These are phyloP conservation scores for Diarsia rubi DNA, from an alignment of 2,888 invertebrate species.

Conservation along the genomic window DNA sequence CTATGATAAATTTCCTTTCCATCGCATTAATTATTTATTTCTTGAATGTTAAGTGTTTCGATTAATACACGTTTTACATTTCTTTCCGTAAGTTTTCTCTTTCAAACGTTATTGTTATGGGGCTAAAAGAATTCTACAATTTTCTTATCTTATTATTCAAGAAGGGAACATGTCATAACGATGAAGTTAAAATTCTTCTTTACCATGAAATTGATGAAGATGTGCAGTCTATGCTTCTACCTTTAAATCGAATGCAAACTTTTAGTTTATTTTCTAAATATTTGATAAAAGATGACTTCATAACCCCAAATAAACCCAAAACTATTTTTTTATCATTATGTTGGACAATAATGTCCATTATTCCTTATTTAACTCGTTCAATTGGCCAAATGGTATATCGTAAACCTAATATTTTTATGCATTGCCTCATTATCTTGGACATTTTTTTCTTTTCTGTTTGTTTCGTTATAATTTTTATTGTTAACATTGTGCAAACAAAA, in stretches of 20 bases:
- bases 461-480: background rate
- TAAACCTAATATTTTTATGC: background rate
- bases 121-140: conserved; percentile 8
- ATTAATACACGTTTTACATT: background rate
- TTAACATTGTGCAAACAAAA: background rate
- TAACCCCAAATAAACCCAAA: conserved; percentile 4
- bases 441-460: conserved; percentile 1
- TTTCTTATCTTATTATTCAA: background rate
- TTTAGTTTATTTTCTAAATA: conserved; percentile 9
- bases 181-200: background rate
- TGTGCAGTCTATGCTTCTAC: conserved; percentile 17
- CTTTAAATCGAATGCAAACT: conserved; percentile 19
- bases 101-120: conserved; percentile 4
- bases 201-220: conserved; percentile 17
- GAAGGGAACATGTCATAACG: background rate
- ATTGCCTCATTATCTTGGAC: background rate
- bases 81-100: background rate
- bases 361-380: background rate
- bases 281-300: conserved; percentile 11
- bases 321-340: background rate
- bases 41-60: background rate
- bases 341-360: conserved; percentile 9
- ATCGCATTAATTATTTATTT: background rate
- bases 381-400: fast-evolving
- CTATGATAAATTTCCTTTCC: background rate